Evolutionary conservation across 64 coral and sea anemone genomes (phyloP).

Genomic region (Porites australiensis): DNA sequence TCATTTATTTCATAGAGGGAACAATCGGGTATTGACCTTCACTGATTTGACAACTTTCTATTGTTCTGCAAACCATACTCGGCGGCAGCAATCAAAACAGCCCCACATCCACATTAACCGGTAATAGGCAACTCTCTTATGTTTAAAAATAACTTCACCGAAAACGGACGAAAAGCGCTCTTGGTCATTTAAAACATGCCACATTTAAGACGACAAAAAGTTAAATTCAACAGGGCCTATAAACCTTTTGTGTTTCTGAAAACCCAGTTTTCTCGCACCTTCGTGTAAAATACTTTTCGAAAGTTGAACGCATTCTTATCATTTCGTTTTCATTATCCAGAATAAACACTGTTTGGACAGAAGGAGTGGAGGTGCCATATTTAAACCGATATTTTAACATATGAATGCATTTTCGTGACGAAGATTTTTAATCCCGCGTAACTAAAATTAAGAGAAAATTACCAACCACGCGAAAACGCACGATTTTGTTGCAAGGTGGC

Average conservation of each 20-base stretch:
- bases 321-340: conserved; percentile 12
- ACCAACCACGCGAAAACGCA: not conserved
- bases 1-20: not conserved
- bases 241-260: conserved; percentile 15
- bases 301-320: not conserved
- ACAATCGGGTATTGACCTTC: conserved; percentile 17
- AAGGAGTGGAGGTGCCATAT: not conserved
- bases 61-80: conserved; percentile 15
- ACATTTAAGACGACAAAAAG: not conserved
- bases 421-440: not conserved
- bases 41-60: conserved; percentile 2
- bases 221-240: not conserved
- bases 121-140: not conserved
- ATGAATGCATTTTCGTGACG: not conserved
- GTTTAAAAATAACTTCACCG: not conserved
- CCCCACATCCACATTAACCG: not conserved
- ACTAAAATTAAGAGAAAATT: conserved; percentile 18
- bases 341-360: conserved; percentile 20
- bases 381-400: not conserved
- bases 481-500: not conserved
- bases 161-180: not conserved
- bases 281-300: not conserved
- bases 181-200: too few species aligned
- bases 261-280: not conserved
- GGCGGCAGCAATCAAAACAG: not conserved